Conservation (phyloP, 2,113 vertebrate species). For the Ciconia boyciana region DNA sequence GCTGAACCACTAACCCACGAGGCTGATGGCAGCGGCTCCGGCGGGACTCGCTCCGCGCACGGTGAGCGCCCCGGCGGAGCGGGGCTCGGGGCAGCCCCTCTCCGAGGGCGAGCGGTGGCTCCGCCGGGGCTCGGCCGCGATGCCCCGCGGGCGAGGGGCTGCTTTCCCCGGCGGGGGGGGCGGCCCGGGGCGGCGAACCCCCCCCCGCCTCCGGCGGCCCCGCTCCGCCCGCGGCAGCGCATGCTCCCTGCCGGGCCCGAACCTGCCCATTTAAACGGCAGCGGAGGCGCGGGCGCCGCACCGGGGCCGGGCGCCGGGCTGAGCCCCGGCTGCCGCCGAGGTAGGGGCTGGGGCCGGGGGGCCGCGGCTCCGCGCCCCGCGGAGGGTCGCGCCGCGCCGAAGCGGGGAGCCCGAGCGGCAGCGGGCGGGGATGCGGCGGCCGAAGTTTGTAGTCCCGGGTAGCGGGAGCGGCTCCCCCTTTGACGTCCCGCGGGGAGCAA, state of each 20-base stretch:
- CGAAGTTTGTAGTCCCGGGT: background rate
- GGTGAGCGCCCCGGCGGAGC: slow-evolving; percentile 15
- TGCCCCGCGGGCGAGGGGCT: background rate
- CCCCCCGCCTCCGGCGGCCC: background rate
- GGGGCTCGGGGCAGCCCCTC: slow-evolving; percentile 18
- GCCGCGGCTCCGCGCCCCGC: background rate
- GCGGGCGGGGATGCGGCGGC: background rate
- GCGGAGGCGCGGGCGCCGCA: background rate
- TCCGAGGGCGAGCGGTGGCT: background rate
- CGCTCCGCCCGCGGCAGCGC: background rate
- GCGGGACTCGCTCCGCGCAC: background rate
- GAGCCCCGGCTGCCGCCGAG: background rate
- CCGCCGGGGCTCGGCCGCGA: no score
- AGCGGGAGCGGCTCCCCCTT: background rate
- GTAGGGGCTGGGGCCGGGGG: background rate
- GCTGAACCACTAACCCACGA: background rate
- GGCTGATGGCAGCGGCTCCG: background rate
- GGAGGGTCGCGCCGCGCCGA: background rate
- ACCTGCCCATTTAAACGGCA: background rate
- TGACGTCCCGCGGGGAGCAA: background rate
- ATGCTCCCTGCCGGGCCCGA: background rate
- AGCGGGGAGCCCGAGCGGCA: background rate
- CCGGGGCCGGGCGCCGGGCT: background rate
- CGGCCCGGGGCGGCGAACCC: background rate
- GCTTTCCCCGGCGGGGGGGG: background rate